phyloP scores from a whole-genome alignment of 2,113 vertebrate genomes.

The Cebus imitator region DNA sequence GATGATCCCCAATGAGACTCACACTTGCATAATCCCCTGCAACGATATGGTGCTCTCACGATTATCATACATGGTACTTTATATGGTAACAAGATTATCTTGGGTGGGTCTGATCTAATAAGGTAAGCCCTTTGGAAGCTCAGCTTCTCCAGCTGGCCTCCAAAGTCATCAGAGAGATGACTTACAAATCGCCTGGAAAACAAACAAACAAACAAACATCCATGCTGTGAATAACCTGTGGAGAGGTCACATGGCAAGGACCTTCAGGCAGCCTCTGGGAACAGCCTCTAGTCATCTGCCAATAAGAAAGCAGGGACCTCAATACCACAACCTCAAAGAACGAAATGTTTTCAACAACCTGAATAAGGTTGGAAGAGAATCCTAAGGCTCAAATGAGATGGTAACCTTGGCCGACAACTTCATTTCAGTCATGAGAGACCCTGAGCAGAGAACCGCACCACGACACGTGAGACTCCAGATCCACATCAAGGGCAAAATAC shows the following conservation, averaged over 20 bases:
- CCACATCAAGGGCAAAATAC: neutral
- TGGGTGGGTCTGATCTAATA: neutral
- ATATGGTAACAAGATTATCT: neutral
- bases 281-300: neutral
- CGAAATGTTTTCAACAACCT: neutral
- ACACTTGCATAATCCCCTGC: neutral
- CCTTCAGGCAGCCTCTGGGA: neutral
- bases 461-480: rapidly evolving
- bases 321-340: neutral
- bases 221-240: neutral
- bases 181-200: neutral
- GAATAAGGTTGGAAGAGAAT: neutral
- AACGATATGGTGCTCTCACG: neutral
- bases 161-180: neutral
- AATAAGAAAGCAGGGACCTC: neutral
- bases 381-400: no score
- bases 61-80: neutral
- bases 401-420: neutral
- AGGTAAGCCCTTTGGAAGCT: neutral
- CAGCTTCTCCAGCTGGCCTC: neutral
- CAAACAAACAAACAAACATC: neutral
- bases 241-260: neutral
- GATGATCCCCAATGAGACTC: neutral
- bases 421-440: neutral
- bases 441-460: neutral